These are phyloP conservation scores for Blera fallax DNA, from an alignment of 2,888 invertebrate species.

Conservation along the genomic window DNA sequence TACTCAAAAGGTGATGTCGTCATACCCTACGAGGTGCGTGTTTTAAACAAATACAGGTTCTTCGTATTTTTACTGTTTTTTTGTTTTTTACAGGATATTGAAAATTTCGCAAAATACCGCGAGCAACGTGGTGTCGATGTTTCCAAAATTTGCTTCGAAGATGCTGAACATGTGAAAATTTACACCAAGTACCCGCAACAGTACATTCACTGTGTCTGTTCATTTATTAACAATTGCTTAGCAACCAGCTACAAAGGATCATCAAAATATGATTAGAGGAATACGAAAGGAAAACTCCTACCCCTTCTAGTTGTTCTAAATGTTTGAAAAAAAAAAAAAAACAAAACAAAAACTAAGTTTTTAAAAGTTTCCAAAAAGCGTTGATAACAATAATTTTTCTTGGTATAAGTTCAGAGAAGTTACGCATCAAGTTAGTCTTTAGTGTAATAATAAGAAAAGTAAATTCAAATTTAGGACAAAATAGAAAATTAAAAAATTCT, in stretches of 20 bases:
- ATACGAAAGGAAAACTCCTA: constrained; percentile 13
- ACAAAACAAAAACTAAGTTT: not conserved
- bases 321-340: constrained; percentile 30
- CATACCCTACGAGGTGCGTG: constrained; percentile 84
- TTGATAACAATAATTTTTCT: not conserved
- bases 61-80: not conserved
- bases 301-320: constrained; percentile 60
- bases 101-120: constrained; percentile 85
- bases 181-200: constrained; percentile 85
- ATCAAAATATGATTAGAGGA: constrained; percentile 56
- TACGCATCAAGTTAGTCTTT: constrained; percentile 32
- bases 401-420: not conserved
- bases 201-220: constrained; percentile 84
- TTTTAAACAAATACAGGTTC: not conserved
- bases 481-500: not conserved
- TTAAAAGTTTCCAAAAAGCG: not conserved
- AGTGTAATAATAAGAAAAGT: not conserved
- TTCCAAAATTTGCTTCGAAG: constrained; percentile 85
- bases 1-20: constrained; percentile 88
- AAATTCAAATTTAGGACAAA: constrained; percentile 11
- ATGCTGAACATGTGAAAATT: constrained; percentile 90
- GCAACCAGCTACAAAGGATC: constrained; percentile 71
- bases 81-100: constrained; percentile 84
- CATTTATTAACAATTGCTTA: constrained; percentile 85
- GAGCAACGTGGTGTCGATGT: constrained; percentile 85